A percentile compares a stretch with the other conserved stretches of the same genome.
Evolutionary conservation across 2,113 vertebrate genomes (phyloP).

Genomic region (Lampris megalopsis): DNA sequence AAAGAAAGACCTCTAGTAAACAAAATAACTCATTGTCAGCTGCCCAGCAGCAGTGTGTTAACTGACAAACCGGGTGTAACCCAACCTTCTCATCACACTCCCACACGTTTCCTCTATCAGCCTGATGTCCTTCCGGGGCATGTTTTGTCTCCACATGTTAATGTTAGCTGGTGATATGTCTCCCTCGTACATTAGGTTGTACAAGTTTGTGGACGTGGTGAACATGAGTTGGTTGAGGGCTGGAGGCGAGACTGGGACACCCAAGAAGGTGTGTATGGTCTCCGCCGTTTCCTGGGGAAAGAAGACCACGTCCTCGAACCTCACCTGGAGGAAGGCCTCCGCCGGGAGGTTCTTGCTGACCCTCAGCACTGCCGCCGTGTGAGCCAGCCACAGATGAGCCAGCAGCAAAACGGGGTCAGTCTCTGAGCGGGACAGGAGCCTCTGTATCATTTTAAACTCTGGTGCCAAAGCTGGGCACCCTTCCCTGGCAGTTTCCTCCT

Average conservation of each 20-base stretch:
- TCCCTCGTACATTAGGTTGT: conserved; percentile 94
- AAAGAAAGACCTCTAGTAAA: conserved; percentile 56
- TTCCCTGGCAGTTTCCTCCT: conserved; percentile 76
- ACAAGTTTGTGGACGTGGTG: conserved; percentile 94
- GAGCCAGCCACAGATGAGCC: conserved; percentile 93
- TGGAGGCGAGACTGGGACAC: conserved; percentile 91
- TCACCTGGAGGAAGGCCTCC: conserved; percentile 85
- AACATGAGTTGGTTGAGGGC: conserved; percentile 96
- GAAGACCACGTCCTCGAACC: conserved; percentile 93
- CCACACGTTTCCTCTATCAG: conserved; percentile 90
- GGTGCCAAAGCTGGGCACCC: conserved; percentile 86
- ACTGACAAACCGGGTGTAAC: conserved; percentile 87
- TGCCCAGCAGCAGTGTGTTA: conserved; percentile 87
- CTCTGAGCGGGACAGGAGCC: conserved; percentile 83
- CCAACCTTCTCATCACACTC: conserved; percentile 89
- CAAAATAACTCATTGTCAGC: conserved; percentile 71
- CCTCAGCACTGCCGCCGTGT: conserved; percentile 88
- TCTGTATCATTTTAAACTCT: conserved; percentile 87
- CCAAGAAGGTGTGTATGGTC: conserved; percentile 90
- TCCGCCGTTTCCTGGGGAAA: conserved; percentile 89
- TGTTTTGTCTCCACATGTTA: conserved; percentile 88
- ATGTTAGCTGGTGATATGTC: conserved; percentile 90
- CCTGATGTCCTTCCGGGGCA: conserved; percentile 88
- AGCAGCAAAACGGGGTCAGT: conserved; percentile 86
- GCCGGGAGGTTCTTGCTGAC: conserved; percentile 83